Evolutionary conservation across 1,140 invertebrate species (phyloP).

Genomic region (Caerostris extrusa): DNA sequence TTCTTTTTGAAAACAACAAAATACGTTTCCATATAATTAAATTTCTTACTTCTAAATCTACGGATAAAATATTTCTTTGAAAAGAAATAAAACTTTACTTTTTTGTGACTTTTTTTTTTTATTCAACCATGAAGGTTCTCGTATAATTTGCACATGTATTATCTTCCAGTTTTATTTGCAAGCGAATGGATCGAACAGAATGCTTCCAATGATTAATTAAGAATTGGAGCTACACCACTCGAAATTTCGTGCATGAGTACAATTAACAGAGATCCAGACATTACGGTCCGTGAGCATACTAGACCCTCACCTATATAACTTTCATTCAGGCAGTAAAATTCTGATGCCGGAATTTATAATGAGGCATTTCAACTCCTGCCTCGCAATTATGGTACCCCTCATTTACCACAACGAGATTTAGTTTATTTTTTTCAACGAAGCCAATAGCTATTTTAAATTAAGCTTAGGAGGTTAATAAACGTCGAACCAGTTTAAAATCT

Average conservation of each 20-base stretch:
- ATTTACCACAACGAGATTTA: neutral
- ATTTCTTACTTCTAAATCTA: neutral
- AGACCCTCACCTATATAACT: constrained; percentile 3
- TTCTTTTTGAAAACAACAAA: neutral
- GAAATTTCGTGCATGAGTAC: constrained; percentile 21
- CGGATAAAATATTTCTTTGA: neutral
- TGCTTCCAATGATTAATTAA: neutral
- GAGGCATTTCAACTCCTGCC: neutral
- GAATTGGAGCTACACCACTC: neutral
- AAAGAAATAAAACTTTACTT: neutral
- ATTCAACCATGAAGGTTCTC: too few species aligned
- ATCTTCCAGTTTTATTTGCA: neutral
- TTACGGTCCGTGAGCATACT: neutral
- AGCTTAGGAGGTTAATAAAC: neutral
- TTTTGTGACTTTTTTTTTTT: neutral
- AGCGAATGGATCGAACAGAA: neutral
- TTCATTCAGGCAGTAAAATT: constrained; percentile 27
- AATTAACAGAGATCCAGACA: neutral
- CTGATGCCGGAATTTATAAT: constrained; percentile 3
- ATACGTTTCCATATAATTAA: neutral
- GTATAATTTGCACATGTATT: neutral
- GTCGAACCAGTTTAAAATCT: neutral
- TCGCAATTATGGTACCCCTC: neutral
- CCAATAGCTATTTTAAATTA: neutral
- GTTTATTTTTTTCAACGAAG: neutral